phyloP scores from a whole-genome alignment of 1,140 invertebrate species.

The Aculops lycopersici region DNA sequence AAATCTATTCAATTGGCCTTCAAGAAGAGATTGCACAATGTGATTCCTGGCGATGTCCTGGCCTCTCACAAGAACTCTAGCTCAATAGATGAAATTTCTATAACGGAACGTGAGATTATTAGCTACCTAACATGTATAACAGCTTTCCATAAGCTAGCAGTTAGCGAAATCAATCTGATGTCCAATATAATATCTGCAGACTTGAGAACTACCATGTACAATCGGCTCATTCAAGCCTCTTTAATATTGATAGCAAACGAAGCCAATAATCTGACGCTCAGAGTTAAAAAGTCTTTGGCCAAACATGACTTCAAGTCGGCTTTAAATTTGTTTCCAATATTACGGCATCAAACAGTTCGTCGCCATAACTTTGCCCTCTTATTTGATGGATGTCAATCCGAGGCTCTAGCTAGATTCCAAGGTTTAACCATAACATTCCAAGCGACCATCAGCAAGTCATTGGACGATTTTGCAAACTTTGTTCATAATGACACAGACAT shows the following conservation, averaged over 20 bases:
- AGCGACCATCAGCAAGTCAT: conserved; percentile 40
- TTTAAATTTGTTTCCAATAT: conserved; percentile 46
- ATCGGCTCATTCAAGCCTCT: conserved; percentile 44
- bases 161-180: conserved; percentile 47
- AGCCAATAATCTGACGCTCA: conserved; percentile 25
- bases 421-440: conserved; percentile 37
- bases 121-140: conserved; percentile 51
- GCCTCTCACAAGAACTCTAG: neutral
- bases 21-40: conserved; percentile 8
- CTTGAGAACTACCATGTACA: conserved; percentile 32
- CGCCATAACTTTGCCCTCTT: conserved; percentile 51
- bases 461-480: conserved; percentile 72
- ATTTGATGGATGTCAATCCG: conserved; percentile 19
- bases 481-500: conserved; percentile 47
- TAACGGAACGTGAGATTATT: conserved; percentile 42
- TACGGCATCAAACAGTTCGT: conserved; percentile 40
- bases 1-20: conserved; percentile 7
- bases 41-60: conserved; percentile 2
- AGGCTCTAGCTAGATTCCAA: conserved; percentile 19
- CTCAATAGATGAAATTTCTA: conserved; percentile 2
- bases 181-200: conserved; percentile 44
- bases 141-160: conserved; percentile 52
- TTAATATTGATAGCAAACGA: conserved; percentile 50
- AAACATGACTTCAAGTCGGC: conserved; percentile 49
- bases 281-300: conserved; percentile 32